Evolutionary conservation across 2,888 invertebrate genomes (phyloP), one percentile per base, ranked within the genome.

Genomic region (Ophion ellenae): DNA sequence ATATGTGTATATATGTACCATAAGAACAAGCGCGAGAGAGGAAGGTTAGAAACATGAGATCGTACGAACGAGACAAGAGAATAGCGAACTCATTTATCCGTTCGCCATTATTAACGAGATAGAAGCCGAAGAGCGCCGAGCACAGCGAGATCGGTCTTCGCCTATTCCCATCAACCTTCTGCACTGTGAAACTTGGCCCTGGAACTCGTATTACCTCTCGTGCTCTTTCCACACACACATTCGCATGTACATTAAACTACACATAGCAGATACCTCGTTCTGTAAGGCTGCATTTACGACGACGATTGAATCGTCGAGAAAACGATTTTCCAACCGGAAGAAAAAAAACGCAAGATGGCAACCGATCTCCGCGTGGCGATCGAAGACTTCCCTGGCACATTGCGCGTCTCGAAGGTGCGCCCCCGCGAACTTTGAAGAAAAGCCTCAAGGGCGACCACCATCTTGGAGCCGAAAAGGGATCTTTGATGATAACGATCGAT

Each of bases 21-120:
- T 40, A 47, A 73, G 77, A 74, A 69, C 36, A 78, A 75, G 83
- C 80, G 63, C 71, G 77, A 83, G 86, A 63, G 67, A 47, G 47
- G 47, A 77, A 76, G 83, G 83, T 81, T 77, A 61, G 67, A 81
- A 86, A 83, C 86, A 81, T 81, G 83, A 86, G 86, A 86, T 86
- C 83, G 75, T 81, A 81, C 77, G 86, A 78, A 81, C 86, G 83
- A 83, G 86, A 86, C 83, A 86, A 86, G 83, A 86, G 86, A 83
- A 86, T 83, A 86, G 86, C 86, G 83, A 83, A 86, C 86, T 86
- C 86, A 86, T 86, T 86, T 86, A 86, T 86, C 86, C 86, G 83
- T 81, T 83, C 77, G 86, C 86, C 83, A 86, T 86, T 86, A 86
- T 86, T 83, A 86, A 86, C 86, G 86, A 47, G 47, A 83, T 86